Evolutionary conservation across 2,113 vertebrate species (phyloP), one percentile per base, ranked within the genome.

Genomic region (Gallinago paraguaiae): DNA sequence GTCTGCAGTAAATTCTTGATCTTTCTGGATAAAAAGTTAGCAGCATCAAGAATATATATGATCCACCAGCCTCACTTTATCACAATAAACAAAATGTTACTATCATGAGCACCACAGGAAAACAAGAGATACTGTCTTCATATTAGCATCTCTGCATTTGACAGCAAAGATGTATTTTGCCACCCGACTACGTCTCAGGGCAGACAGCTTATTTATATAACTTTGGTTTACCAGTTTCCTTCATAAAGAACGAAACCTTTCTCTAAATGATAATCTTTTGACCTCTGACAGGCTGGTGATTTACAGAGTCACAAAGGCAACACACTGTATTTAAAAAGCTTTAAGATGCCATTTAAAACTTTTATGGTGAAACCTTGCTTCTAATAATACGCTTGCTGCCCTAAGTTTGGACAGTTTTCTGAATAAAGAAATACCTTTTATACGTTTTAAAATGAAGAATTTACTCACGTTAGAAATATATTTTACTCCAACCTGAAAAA

Each of bases 331-430:
- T 97, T 95, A 91, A 90, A 86, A 96, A 82, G 71, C 89, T 96
- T 97, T 84, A 92, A 93, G 92, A 60, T 3, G 45, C 28, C 28
- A 92, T 87, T 97, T 97, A 97, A 96, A 88, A 63, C 83, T 88
- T 96, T 95, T 91, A 48, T 71, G 84, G 59, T 43, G 70, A 81
- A 94, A 87, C 28, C 79, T 90, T 69, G 6, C 68, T 63, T 85
- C 79, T 91, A 97, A 95, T 79, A 88, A 83, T 80, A 96, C 7
- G 24, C 63, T 95, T 67, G 17, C 93, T 86, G 50, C 78, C 93
- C 46, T 60, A 86, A 56, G 61, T 88, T 78, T 6, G 8, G 74
- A 50, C 12, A 65, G 25, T 82, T 67, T 83, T 70, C 75, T 92
- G 48, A 92, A 93, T 82, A 89, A 96, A 80, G 37, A 85, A 95